phyloP scores from a whole-genome alignment of 35 echinoderm and acorn worm species.

The Heliocidaris erythrogramma region DNA sequence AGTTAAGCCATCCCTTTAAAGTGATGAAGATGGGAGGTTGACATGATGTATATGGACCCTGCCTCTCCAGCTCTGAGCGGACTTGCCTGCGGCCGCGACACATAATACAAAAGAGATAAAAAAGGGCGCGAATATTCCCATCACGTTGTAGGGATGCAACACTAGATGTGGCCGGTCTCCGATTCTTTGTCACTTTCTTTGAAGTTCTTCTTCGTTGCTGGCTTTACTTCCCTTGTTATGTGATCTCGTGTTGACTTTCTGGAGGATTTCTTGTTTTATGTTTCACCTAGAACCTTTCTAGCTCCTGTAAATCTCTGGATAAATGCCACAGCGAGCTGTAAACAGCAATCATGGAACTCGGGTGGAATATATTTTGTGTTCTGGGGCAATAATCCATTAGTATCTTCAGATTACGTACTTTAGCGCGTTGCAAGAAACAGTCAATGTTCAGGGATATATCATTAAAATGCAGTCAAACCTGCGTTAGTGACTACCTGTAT shows the following conservation, averaged over 20 bases:
- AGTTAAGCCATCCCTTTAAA: neutral
- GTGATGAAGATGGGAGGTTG: neutral
- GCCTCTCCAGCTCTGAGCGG: neutral
- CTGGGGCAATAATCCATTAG: neutral
- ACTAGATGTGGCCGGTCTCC: neutral
- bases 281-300: neutral
- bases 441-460: neutral
- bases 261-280: constrained; percentile 1
- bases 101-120: neutral
- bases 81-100: neutral
- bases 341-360: neutral
- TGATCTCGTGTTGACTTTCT: neutral
- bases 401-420: neutral
- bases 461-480: too few species aligned
- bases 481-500: too few species aligned
- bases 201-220: neutral
- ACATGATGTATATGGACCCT: neutral
- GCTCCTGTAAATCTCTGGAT: neutral
- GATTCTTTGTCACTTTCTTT: neutral
- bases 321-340: neutral
- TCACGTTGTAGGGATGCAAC: neutral
- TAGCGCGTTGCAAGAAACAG: neutral
- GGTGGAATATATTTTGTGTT: neutral
- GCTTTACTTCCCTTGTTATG: neutral
- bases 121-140: neutral